Base-by-base conservation (phyloP, 2,113 vertebrate genomes). In the Heterotilapia buettikoferi region DNA sequence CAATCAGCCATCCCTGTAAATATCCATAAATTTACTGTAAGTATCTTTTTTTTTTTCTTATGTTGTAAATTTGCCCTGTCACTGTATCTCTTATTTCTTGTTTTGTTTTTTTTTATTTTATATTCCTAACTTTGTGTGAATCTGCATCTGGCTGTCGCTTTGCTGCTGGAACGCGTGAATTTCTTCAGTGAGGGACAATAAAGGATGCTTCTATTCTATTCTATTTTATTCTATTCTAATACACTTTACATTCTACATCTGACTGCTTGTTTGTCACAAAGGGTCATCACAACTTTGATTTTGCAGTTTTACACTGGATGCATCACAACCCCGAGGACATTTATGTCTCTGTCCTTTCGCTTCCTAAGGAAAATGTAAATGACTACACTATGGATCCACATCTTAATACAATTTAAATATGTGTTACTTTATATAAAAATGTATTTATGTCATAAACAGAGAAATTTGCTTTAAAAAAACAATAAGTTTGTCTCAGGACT, bases 131-230 rank as follows among this genome's bases (percentile, higher is more conserved):
- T 57, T 14, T 57, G 12, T 29, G 12, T 29, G 12, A 29, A 57
- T 57, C 54, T 57, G 54, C 54, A 57, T 56, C 21, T 56, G 2
- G 0, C 21, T 56, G 54, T 26, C 7, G 0, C 24, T 57, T 26
- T 57, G 54, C 54, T 8, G 54, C 24, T 26, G 4, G 54, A 57
- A 57, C 7, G 0, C 2, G 0, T 26, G 24, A 57, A 57, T 57
- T 57, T 57, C 24, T 12, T 26, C 54, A 57, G 12, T 26, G 54
- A 57, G 54, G 6, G 0, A 57, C 54, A 57, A 8, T 57, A 57
- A 57, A 57, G 0, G 2, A 5, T 14, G 0, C 24, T 26, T 57
- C 6, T 14, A 57, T 57, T 54, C 52, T 0, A 12, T 21, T 56
- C 12, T 57, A 57, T 57, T 57, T 2, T 26, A 57, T 57, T 57